Conservation (phyloP, 1,140 invertebrate genomes). For the Brachionus angularis region DNA sequence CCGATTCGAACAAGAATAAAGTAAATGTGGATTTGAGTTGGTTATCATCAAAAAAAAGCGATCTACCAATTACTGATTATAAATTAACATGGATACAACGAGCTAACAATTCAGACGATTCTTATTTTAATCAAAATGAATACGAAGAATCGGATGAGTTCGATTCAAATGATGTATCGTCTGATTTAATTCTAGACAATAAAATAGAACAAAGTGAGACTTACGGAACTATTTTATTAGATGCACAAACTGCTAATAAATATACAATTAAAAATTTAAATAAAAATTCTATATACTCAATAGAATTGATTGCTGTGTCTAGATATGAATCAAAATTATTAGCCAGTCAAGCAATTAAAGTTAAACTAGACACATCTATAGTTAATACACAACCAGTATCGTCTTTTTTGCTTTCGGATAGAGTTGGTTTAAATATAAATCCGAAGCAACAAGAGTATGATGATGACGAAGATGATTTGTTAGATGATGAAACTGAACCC, state of each 20-base stretch:
- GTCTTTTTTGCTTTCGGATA: neutral
- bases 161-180: neutral
- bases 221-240: neutral
- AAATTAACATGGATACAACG: conserved; percentile 10
- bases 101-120: neutral
- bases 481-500: too few relatives aligned
- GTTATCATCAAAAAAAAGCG: conserved; percentile 2
- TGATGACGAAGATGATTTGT: neutral
- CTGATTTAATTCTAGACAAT: neutral
- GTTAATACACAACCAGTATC: neutral
- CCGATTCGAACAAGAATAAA: neutral
- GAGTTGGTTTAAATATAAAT: neutral
- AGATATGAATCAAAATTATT: conserved; percentile 5
- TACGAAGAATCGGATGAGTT: conserved; percentile 3
- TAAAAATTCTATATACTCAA: conserved; percentile 17
- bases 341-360: neutral
- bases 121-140: neutral
- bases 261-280: conserved; percentile 2
- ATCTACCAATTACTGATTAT: conserved; percentile 20
- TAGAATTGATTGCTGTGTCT: neutral
- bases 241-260: neutral
- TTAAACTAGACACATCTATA: neutral
- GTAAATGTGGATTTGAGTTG: conserved; percentile 9
- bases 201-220: neutral
- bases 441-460: neutral